These are phyloP conservation scores for Hydra vulgaris DNA, from an alignment of 30 jellyfish, hydroid and myxozoan genomes.

Conservation along the genomic window DNA sequence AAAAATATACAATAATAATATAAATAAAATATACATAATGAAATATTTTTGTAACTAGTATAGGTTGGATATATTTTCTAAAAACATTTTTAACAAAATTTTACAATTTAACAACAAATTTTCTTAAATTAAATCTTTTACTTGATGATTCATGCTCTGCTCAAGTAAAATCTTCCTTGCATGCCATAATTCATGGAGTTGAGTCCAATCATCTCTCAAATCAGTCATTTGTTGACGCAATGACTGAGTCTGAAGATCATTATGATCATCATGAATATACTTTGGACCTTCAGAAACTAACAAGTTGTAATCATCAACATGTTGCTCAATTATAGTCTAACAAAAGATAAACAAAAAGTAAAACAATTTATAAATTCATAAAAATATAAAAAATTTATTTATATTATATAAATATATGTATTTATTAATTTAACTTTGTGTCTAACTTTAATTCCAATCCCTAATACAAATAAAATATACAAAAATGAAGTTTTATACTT, in stretches of 20 bases:
- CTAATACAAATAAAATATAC: no score
- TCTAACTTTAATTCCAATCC: no score
- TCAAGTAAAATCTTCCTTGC: constrained; percentile 58
- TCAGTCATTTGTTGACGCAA: constrained; percentile 88
- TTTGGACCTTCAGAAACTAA: constrained; percentile 92
- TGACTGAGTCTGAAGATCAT: constrained; percentile 90
- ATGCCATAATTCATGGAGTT: constrained; percentile 58
- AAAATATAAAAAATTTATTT: not conserved
- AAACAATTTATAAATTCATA: no score
- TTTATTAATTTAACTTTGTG: no score
- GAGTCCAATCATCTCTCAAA: constrained; percentile 72
- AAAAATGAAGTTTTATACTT: no score
- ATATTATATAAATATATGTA: not conserved
- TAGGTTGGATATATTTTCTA: no score
- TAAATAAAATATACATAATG: no score
- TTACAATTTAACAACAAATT: no score
- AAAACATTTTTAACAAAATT: no score
- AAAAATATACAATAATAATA: no score
- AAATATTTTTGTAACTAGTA: no score
- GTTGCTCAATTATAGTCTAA: constrained; percentile 72
- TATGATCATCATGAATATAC: constrained; percentile 70
- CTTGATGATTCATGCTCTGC: constrained; percentile 88
- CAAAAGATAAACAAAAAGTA: constrained; percentile 2
- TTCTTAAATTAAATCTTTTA: not conserved
- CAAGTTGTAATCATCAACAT: constrained; percentile 53